Conservation (phyloP, 2,888 invertebrate genomes). For the Pteria penguin region DNA sequence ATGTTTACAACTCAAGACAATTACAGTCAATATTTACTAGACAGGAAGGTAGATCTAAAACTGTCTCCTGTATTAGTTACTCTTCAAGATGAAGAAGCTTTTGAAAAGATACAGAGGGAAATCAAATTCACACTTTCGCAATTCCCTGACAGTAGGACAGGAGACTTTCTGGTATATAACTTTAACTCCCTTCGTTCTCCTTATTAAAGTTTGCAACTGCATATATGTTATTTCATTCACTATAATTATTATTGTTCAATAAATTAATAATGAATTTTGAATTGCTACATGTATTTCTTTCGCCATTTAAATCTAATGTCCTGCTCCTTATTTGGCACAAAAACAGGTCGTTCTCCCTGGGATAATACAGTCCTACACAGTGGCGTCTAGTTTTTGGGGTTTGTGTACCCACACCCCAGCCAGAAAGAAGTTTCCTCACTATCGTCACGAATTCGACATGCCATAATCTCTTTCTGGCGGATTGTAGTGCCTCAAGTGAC, state of each 20-base stretch:
- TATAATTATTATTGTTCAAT: no score
- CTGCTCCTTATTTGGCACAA: neutral
- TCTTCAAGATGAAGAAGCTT: neutral
- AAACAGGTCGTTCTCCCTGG: neutral
- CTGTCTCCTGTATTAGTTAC: neutral
- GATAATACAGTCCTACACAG: neutral
- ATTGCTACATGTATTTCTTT: no score
- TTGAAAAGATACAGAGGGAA: neutral
- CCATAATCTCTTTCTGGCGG: neutral
- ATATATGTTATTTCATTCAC: no score
- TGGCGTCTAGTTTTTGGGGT: neutral
- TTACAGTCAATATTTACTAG: neutral
- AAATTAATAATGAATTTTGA: no score
- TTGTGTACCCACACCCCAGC: neutral
- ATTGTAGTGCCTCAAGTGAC: neutral
- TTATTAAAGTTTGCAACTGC: no score
- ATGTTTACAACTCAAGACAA: neutral
- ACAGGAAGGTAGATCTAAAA: slow-evolving; percentile 2
- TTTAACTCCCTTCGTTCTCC: no score
- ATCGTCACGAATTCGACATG: neutral
- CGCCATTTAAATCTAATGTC: no score
- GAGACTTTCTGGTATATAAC: neutral
- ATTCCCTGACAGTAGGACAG: neutral
- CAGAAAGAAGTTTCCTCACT: neutral
- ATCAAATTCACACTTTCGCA: neutral